Evolutionary conservation across 2,113 vertebrate species (phyloP), one percentile per base, ranked within the genome.

Genomic region (Leucopternis melanops): DNA sequence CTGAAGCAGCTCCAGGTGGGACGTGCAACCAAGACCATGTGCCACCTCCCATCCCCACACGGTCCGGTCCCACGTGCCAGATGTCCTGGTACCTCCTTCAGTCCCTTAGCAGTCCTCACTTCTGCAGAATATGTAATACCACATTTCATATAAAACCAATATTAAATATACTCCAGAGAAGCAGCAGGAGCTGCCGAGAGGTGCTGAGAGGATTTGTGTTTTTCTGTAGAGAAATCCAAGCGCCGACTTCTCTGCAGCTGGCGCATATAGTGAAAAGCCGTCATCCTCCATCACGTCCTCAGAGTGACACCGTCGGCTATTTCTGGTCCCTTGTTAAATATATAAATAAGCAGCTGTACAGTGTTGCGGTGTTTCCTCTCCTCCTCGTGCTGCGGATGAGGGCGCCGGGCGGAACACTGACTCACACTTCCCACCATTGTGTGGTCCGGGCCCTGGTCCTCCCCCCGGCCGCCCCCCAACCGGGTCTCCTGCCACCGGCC

Each of bases 241-340:
- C 0, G 0, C 52, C 13, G 40, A 32, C 40, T 50, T 36, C 36
- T 55, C 25, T 40, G 55, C 74, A 34, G 8, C 21, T 9, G 67
- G 34, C 31, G 61, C 1, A 0, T 10, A 0, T 10, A 49, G 40
- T 1, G 2, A 49, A 45, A 11, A 18, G 11, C 8, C 3, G 5
- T 11, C 3, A 0, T 38, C 40, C 21, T 44, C 14, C 23, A 4
- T n/a, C 38, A 2, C 34, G 9, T 7, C 50, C 32, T 65, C 57
- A 25, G 32, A 32, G 50, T n/a, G n/a, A 70, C 26, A 23, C 20
- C 4, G 2, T 7, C 6, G 25, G 40, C 36, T 84, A 2, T 16
- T 67, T 36, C 78, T 38, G 27, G 32, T 8, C 45, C 61, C 20
- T 52, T 59, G 69, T 25, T 15, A 2, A 10, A 21, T 6, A 6